Evolutionary conservation across 2,113 vertebrate genomes (phyloP), one percentile per base, ranked within the genome.

Genomic region (Zapornia atra): DNA sequence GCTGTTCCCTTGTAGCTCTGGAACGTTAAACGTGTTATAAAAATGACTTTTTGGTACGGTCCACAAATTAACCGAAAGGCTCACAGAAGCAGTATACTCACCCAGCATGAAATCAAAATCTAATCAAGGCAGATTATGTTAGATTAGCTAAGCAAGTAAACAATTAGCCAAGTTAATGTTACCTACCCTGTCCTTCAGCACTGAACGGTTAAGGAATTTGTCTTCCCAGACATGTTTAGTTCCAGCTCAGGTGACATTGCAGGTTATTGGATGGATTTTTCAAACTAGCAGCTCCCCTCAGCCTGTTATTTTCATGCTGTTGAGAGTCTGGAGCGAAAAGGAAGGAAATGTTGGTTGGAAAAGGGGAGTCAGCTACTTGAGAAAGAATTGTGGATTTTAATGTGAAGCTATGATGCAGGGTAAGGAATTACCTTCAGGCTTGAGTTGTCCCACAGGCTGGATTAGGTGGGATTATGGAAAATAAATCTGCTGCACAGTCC

Each of bases 91-190:
- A 54, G 84, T 97, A 96, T 96, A 97, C 79, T 92, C 97, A 98
- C 54, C 93, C 91, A 97, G 96, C 98, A 97, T 98, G 97, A 98
- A 98, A 98, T 97, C 97, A 97, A 97, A 97, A 98, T 88, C 97
- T 97, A 97, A 96, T 97, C 94, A 96, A 93, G 1, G 53, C 50
- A 82, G 96, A 91, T 68, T 95, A 96, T 90, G 92, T 92, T 78
- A 97, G 92, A 96, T 96, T 97, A 98, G 96, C 95, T 93, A 69
- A 79, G 82, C 48, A 95, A 95, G 78, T 93, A 90, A 97, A 96
- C 96, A 97, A 97, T 98, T 97, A 98, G 92, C 46, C 38, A 70
- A 91, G 89, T 95, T 91, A 82, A 72, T 91, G 63, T 82, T 96
- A 97, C 17, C 91, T 95, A 72, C 64, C 85, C 92, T 50, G 97